Percentiles rank a stretch among this genome's conserved stretches.
phyloP scores from a whole-genome alignment of 2,888 invertebrate species.

The Sclerodermus sp. region DNA sequence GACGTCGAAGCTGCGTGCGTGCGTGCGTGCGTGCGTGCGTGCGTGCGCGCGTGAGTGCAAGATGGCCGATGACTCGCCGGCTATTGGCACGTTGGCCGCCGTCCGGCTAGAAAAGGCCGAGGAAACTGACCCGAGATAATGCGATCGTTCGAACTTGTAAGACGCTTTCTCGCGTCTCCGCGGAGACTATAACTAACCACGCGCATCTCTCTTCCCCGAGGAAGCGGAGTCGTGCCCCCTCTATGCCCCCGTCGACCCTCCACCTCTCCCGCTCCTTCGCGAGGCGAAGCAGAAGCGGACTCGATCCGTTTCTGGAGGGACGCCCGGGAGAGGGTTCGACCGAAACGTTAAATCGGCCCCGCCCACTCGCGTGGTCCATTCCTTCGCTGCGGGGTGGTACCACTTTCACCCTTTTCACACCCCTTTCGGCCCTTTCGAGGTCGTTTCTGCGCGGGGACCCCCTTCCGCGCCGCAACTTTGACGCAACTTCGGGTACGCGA shows the following conservation, averaged over 20 bases:
- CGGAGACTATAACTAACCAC: slow-evolving; percentile 24
- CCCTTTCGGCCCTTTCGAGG: no score
- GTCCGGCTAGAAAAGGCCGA: no score
- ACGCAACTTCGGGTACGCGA: no score
- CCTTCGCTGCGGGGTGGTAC: background rate
- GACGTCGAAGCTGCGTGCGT: no score
- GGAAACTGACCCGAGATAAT: slow-evolving; percentile 31
- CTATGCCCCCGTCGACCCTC: background rate
- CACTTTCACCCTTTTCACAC: no score
- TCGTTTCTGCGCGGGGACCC: no score
- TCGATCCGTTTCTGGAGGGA: slow-evolving; percentile 6
- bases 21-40: no score
- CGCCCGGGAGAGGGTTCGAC: slow-evolving; percentile 13
- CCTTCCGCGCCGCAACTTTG: no score
- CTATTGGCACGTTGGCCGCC: no score
- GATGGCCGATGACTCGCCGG: no score
- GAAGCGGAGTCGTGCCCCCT: slow-evolving; percentile 1
- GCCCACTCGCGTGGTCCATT: slow-evolving; percentile 35
- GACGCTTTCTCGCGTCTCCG: slow-evolving; percentile 21
- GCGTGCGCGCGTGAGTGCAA: no score
- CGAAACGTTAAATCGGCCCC: slow-evolving; percentile 21
- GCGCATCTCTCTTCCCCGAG: background rate
- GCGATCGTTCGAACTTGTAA: slow-evolving; percentile 11
- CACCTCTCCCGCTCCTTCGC: background rate
- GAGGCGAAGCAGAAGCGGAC: background rate